These are phyloP conservation scores for Hyppa rectilinea DNA, from an alignment of 2,888 invertebrate species.

Conservation along the genomic window DNA sequence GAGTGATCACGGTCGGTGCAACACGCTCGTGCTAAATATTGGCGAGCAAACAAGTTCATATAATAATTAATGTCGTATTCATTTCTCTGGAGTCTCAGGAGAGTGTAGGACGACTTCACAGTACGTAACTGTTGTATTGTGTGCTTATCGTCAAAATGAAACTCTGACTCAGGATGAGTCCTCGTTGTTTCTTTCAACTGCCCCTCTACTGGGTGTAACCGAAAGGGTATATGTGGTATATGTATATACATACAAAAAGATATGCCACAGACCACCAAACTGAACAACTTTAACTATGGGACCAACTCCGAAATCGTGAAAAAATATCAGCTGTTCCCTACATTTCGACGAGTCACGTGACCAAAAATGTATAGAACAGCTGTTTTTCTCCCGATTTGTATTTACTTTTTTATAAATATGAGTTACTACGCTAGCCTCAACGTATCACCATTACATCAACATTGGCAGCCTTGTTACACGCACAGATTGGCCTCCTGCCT, in stretches of 20 bases:
- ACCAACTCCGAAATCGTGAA: too few relatives aligned
- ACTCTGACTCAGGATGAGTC: background rate
- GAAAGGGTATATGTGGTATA: too few relatives aligned
- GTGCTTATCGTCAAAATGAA: background rate
- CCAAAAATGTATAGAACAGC: too few relatives aligned
- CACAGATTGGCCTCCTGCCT: background rate
- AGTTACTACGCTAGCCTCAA: background rate
- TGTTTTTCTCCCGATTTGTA: too few relatives aligned
- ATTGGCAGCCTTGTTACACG: background rate
- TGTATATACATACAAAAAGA: too few relatives aligned
- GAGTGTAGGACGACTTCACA: background rate
- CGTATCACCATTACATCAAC: background rate
- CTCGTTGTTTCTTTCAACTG: background rate
- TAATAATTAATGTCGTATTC: background rate
- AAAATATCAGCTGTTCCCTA: too few relatives aligned
- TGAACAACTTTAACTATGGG: too few relatives aligned
- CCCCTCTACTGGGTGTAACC: too few relatives aligned
- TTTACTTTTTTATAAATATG: background rate
- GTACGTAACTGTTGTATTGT: background rate
- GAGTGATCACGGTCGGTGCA: constrained; percentile 1
- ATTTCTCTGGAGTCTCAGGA: background rate
- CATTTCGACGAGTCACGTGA: too few relatives aligned
- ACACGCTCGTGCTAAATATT: constrained; percentile 9
- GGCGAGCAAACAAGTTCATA: background rate
- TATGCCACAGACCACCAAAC: too few relatives aligned